Percentiles rank a stretch among this genome's conserved stretches.
These are phyloP conservation scores for Bugula neritina DNA, from an alignment of 2,888 invertebrate genomes.

Conservation along the genomic window DNA sequence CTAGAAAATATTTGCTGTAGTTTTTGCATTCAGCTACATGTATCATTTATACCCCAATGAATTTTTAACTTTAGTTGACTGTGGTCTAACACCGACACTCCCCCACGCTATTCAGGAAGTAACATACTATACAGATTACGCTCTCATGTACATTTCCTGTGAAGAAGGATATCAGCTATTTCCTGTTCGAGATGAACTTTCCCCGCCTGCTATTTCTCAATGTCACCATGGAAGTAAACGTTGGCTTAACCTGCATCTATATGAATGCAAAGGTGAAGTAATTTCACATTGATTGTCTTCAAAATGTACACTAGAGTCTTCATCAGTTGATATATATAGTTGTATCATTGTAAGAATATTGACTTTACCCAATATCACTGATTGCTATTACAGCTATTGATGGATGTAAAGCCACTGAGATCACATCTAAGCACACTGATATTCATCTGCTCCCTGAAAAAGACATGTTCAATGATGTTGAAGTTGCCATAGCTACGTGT, in stretches of 20 bases:
- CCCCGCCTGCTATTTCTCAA: neutral
- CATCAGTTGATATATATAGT: too few relatives aligned
- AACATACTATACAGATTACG: neutral
- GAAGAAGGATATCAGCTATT: neutral
- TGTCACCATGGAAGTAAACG: neutral
- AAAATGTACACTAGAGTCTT: too few relatives aligned
- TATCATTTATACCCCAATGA: too few relatives aligned
- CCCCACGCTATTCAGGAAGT: slow-evolving; percentile 2
- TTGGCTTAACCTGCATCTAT: slow-evolving; percentile 14
- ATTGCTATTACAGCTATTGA: neutral
- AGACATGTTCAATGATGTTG: neutral
- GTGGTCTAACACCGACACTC: neutral
- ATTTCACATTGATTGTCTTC: too few relatives aligned
- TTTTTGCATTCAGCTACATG: too few relatives aligned
- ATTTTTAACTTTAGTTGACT: slow-evolving; percentile 26
- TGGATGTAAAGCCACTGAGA: neutral
- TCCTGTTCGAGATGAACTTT: neutral
- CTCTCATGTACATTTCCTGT: neutral
- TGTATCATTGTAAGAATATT: too few relatives aligned
- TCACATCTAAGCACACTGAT: neutral
- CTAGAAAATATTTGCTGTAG: too few relatives aligned
- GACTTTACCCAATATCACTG: too few relatives aligned
- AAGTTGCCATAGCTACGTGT: neutral
- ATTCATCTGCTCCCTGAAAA: neutral
- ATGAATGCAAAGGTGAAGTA: too few relatives aligned